Base-by-base conservation (phyloP, 2,888 invertebrate genomes). In the Leptopterna dolabrata region DNA sequence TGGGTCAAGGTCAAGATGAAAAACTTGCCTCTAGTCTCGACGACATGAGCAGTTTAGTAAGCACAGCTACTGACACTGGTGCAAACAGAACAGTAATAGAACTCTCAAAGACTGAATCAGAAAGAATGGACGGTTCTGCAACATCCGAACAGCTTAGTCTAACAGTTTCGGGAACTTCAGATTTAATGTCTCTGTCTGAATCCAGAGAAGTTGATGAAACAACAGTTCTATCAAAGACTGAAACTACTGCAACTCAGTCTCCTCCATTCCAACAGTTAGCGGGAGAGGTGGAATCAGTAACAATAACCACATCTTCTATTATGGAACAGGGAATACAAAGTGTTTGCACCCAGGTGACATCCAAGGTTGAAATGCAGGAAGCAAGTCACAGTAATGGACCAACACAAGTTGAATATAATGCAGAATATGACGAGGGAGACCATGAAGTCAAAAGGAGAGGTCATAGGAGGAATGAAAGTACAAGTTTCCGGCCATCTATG, bases 401-500 rank as follows among this genome's bases (percentile, higher is more conserved):
- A 83, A 92, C 93, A 76, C 93, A 93, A 91, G 93, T 93, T 55
- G 93, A 93, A 27, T 93, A 92, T 89, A 91, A 88, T 87, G 81
- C 93, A 30, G 93, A 93, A 90, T 92, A 92, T 90, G 93, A 93
- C 88, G 91, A 92, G 86, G 87, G 92, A 90, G 89, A 89, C 89
- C 89, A 87, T 88, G 90, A 89, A 91, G 91, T 88, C 92, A 93
- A 89, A 87, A 89, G 89, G 81, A 76, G 88, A 16, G 93, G 94
- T 2, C 94, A 94, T 88, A 92, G 94, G 88, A 92, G 94, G 24
- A 92, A 92, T 87, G 94, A 94, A 88, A 94, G 94, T 89, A 93
- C 93, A 7, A 92, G 91, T 85, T 92, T 92, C 89, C 90, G 90
- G 43, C 89, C 90, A 73, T 89, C 90, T 3, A 89, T 88, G 88